Percentiles rank a stretch among this genome's conserved stretches.
Conservation (phyloP, 1,140 invertebrate species). For the Euwallacea fornicatus region DNA sequence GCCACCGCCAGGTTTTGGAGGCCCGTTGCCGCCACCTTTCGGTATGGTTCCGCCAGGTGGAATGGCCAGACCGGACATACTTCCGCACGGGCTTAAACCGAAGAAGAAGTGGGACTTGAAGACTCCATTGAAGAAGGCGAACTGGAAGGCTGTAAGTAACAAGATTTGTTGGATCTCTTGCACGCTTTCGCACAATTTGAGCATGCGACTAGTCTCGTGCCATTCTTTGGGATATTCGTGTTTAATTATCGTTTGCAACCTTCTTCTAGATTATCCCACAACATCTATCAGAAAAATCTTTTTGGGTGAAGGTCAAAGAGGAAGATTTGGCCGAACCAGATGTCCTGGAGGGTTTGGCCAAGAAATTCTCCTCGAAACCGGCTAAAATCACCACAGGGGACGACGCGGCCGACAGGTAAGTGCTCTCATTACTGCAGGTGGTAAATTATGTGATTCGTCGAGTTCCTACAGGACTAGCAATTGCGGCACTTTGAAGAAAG, state of each 20-base stretch:
- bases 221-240: neutral
- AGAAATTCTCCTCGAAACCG: conserved; percentile 88
- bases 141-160: conserved; percentile 66
- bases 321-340: conserved; percentile 85
- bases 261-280: conserved; percentile 72
- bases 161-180: neutral
- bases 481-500: conserved; percentile 74
- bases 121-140: conserved; percentile 81
- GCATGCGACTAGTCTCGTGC: neutral
- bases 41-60: conserved; percentile 55
- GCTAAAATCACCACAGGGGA: conserved; percentile 65
- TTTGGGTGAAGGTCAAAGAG: conserved; percentile 94
- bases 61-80: conserved; percentile 58
- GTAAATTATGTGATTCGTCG: conserved; percentile 18
- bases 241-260: neutral
- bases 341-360: conserved; percentile 78
- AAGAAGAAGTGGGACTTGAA: conserved; percentile 91
- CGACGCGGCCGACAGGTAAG: conserved; percentile 54
- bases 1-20: conserved; percentile 51
- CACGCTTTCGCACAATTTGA: too few relatives aligned
- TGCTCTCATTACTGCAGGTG: neutral
- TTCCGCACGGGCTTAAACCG: conserved; percentile 87
- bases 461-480: conserved; percentile 52
- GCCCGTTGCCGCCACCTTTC: conserved; percentile 55
- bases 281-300: conserved; percentile 90